Evolutionary conservation across 1,140 invertebrate genomes (phyloP).

Genomic region (Atta colombica): DNA sequence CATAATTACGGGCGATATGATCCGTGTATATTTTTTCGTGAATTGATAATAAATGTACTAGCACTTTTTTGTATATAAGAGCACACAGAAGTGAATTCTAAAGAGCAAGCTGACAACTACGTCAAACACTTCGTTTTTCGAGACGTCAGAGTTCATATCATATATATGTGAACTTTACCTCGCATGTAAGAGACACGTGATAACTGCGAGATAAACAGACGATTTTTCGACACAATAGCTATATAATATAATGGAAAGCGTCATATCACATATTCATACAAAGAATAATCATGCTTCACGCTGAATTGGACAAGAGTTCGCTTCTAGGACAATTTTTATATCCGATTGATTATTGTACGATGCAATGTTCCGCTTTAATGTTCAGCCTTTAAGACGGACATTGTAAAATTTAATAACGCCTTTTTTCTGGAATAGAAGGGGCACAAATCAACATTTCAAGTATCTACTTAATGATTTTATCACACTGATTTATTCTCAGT

Average conservation of each 20-base stretch:
- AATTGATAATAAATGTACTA: background rate
- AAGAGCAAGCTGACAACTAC: constrained; percentile 21
- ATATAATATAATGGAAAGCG: background rate
- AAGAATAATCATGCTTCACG: background rate
- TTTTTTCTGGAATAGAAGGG: constrained; percentile 7
- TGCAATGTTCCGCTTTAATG: constrained; percentile 2
- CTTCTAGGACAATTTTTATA: constrained; percentile 25
- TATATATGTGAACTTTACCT: constrained; percentile 24
- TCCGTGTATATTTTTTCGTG: background rate
- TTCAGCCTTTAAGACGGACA: background rate
- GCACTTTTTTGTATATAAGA: background rate
- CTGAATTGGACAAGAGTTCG: background rate
- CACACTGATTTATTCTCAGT: constrained; percentile 30
- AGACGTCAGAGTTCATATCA: constrained; percentile 46
- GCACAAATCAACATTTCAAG: constrained; percentile 1
- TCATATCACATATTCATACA: background rate
- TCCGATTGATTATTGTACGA: background rate
- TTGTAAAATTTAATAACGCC: constrained; percentile 29
- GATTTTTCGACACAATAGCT: constrained; percentile 53
- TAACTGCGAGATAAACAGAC: constrained; percentile 30
- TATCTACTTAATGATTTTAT: constrained; percentile 27
- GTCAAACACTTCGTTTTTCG: background rate
- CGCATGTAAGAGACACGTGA: constrained; percentile 43
- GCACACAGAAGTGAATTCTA: background rate
- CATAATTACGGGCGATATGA: background rate